Evolutionary conservation across 2,888 invertebrate species (phyloP), one percentile per base, ranked within the genome.

Genomic region (Coelopa pilipes): DNA sequence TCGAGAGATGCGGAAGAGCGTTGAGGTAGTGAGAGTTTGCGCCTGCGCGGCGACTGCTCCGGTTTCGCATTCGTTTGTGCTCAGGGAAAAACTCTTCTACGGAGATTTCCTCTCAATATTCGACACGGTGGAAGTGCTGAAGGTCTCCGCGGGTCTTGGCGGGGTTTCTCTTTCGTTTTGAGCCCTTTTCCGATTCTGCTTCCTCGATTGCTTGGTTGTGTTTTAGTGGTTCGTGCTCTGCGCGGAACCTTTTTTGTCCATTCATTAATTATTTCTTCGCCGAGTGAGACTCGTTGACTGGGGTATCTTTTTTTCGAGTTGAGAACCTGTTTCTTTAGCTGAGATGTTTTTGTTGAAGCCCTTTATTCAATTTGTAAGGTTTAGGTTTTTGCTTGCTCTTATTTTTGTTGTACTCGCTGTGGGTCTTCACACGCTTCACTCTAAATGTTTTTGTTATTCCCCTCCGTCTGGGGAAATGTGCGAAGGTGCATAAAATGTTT

Each of bases 241-340:
- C 19, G 17, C 13, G 57, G 24, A 59, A 17, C 57, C 57, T 59
- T 59, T 59, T 11, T 13, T 19, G 62, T 71, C 67, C 74, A 74
- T 74, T 74, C 74, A 74, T 74, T 68, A 71, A 71, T 71, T 71
- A 68, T 71, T 74, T 34, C 74, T 17, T 46, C 60, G 11, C 47
- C 49, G 5, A 47, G 47, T 47, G 17, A 19, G 47, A 13, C 21
- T 66, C 17, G 60, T 66, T 1, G 15, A 1, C 19, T 12, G 12
- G n/a, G 53, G 53, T 53, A 3, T 53, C 53, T 53, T 53, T 53
- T 53, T 53, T 9, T 53, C n/a, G n/a, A n/a, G n/a, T 11, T 15
- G 62, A 1, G 15, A 57, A 47, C 53, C 68, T 55, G 45, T 57
- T 59, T 24, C 24, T 34, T 34, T 7, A 34, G 34, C 21, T 66